A percentile compares a stretch with the other conserved stretches of the same genome.
Conservation (phyloP, 2,113 vertebrate species). For the Nesospiza acunhae region DNA sequence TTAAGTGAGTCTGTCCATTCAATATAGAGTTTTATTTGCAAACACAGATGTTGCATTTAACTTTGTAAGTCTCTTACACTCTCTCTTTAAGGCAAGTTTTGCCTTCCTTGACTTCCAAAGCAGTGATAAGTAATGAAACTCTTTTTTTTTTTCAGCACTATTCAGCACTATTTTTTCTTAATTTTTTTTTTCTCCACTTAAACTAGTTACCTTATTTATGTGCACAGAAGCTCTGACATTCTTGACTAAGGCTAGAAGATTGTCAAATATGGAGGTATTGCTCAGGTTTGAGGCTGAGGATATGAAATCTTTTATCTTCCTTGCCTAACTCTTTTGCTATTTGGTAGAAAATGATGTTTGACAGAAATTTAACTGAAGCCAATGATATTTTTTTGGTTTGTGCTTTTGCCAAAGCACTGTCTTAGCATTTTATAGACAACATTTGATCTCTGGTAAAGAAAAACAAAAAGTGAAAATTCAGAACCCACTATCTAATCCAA, state of each 20-base stretch:
- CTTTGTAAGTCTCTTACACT: not conserved
- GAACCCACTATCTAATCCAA: not conserved
- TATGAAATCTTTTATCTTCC: not conserved
- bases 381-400: not conserved
- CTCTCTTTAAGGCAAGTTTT: not conserved
- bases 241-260: not conserved
- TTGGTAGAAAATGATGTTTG: not conserved
- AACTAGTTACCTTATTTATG: not conserved
- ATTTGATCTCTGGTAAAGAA: not conserved
- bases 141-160: no score
- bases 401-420: not conserved
- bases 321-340: not conserved
- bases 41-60: not conserved
- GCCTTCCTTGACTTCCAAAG: not conserved
- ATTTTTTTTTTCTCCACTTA: rapidly evolving
- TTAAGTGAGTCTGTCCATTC: not conserved
- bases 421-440: not conserved
- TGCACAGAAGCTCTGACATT: not conserved
- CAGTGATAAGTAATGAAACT: not conserved
- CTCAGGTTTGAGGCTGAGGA: not conserved
- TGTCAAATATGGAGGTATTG: not conserved
- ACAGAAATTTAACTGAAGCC: no score
- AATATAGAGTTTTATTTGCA: not conserved
- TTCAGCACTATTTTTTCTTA: not conserved
- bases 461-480: not conserved